Percentiles rank a stretch among this genome's conserved stretches.
Conservation (phyloP, 2,797 vertebrate species). For the Gymnocypris eckloni region DNA sequence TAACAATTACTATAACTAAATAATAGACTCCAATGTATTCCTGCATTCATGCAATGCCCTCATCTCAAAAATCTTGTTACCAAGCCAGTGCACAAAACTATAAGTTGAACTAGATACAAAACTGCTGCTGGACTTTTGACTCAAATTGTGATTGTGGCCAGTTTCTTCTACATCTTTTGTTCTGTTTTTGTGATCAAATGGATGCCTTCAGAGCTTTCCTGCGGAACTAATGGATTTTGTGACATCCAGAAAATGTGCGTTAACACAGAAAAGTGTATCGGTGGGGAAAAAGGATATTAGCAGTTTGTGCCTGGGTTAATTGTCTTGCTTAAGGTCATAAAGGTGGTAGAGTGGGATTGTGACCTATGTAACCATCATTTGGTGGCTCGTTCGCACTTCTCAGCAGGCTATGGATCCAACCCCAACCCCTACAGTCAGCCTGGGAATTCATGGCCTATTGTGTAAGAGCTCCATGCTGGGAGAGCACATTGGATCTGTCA, state of each 20-base stretch:
- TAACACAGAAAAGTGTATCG: background rate
- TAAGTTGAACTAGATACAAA: background rate
- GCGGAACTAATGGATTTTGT: background rate
- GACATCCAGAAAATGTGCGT: background rate
- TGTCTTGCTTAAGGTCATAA: slow-evolving; percentile 21
- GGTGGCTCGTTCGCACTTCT: slow-evolving; percentile 8
- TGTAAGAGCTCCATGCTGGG: slow-evolving; percentile 20
- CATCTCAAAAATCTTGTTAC: background rate
- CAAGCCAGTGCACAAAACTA: background rate
- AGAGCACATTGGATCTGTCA: slow-evolving; percentile 46
- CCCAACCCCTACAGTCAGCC: slow-evolving; percentile 4
- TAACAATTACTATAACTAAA: background rate
- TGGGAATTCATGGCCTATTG: slow-evolving; percentile 28
- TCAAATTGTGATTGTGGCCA: background rate
- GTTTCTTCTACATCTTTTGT: background rate
- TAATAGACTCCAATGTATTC: background rate
- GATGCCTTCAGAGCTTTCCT: background rate
- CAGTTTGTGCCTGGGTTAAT: slow-evolving; percentile 16
- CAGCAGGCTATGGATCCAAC: slow-evolving; percentile 13
- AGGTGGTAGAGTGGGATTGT: slow-evolving; percentile 12
- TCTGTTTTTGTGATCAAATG: background rate
- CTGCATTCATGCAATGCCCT: background rate
- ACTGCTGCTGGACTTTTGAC: background rate
- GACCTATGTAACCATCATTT: slow-evolving; percentile 21
- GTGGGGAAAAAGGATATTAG: background rate